Evolutionary conservation across 2,888 invertebrate species (phyloP).

Genomic region (Drosophila nigricruria): DNA sequence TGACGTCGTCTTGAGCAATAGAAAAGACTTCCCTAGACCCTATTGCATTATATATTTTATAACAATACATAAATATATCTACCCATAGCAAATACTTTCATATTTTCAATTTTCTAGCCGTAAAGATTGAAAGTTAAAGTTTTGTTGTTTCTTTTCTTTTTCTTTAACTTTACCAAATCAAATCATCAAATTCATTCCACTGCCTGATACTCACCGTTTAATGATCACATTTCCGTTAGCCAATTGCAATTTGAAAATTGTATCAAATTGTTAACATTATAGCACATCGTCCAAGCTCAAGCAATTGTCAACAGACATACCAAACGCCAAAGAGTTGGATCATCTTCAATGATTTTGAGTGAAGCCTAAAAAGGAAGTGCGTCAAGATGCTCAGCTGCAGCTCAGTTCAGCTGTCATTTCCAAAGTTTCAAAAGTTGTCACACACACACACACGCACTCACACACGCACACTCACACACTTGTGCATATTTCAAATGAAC

Average conservation of each 20-base stretch:
- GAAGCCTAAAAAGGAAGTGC: conserved; percentile 42
- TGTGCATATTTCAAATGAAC: conserved; percentile 41
- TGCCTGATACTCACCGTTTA: background rate
- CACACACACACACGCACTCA: conserved; percentile 24
- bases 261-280: conserved; percentile 64
- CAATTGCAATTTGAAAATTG: conserved; percentile 54
- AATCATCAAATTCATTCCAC: too few species aligned
- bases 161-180: too few species aligned
- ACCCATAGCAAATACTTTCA: too few species aligned
- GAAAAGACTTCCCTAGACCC: too few species aligned
- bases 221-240: conserved; percentile 49
- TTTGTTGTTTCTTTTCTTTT: too few species aligned
- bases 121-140: too few species aligned
- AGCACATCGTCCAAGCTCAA: conserved; percentile 26
- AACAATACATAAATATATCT: too few species aligned
- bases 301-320: background rate
- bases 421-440: conserved; percentile 35
- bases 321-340: conserved; percentile 17
- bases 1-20: too few species aligned
- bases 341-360: conserved; percentile 26
- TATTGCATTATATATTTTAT: too few species aligned
- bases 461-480: conserved; percentile 3
- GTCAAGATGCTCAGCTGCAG: conserved; percentile 7
- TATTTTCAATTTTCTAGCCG: too few species aligned
- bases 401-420: conserved; percentile 18